A percentile compares a stretch with the other conserved stretches of the same genome.
Evolutionary conservation across 2,113 vertebrate genomes (phyloP).

Genomic region (Pampusana beccarii): DNA sequence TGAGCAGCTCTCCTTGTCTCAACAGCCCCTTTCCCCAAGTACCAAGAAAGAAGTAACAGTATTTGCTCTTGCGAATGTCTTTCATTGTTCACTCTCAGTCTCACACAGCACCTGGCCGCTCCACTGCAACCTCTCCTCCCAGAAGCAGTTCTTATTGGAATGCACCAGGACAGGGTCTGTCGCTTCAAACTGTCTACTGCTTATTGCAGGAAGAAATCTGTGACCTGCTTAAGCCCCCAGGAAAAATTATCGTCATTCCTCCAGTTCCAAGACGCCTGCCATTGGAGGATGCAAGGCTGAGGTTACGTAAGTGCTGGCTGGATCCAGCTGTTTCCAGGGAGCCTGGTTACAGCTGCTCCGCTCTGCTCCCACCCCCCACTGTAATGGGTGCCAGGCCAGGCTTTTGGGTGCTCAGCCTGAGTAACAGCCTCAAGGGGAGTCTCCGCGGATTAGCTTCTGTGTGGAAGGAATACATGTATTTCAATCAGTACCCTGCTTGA

Average conservation of each 20-base stretch:
- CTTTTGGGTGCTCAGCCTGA: neutral
- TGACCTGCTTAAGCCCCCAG: neutral
- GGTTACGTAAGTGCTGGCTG: slow-evolving; percentile 30
- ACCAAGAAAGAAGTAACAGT: neutral
- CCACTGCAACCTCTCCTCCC: neutral
- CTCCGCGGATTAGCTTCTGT: neutral
- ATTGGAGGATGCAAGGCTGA: neutral
- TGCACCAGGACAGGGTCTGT: neutral
- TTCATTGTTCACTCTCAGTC: neutral
- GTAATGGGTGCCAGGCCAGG: neutral
- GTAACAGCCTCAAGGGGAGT: neutral
- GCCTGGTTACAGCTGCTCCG: neutral
- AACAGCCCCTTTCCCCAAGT: neutral
- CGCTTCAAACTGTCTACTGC: neutral
- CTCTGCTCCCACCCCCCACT: neutral
- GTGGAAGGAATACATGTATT: neutral
- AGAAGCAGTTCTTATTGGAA: neutral
- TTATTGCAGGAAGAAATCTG: neutral
- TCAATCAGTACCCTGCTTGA: neutral
- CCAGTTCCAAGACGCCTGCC: neutral
- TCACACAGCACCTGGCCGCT: neutral
- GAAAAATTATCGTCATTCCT: neutral
- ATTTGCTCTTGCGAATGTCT: neutral
- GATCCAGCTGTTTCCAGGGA: slow-evolving; percentile 16
- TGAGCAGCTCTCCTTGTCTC: neutral